Conservation (phyloP, 2,888 invertebrate genomes). For the Cartodere bifasciata region DNA sequence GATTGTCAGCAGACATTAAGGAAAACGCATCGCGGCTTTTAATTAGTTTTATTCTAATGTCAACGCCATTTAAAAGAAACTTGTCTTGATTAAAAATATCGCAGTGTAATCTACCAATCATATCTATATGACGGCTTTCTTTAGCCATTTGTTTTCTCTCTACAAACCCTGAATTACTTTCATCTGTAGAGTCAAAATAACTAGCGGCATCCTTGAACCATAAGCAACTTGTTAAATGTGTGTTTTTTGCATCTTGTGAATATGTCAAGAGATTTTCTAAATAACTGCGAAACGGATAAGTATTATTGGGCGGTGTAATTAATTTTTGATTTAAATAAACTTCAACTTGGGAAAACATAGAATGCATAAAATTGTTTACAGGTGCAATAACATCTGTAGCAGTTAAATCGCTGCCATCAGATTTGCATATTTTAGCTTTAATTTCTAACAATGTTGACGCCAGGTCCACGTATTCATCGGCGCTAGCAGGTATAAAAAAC, state of each 20-base stretch:
- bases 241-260: not conserved
- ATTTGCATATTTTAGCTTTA: conserved; percentile 12
- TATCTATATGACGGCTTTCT: not conserved
- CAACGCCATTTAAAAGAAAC: conserved; percentile 1
- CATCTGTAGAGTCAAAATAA: not conserved
- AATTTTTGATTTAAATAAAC: conserved; percentile 1
- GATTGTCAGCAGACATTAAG: not conserved
- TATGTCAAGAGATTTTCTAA: not conserved
- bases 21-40: not conserved
- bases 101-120: not conserved
- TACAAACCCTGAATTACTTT: not conserved
- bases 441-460: conserved; percentile 17
- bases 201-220: not conserved
- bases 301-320: not conserved
- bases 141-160: not conserved
- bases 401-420: conserved; percentile 4
- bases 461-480: conserved; percentile 19
- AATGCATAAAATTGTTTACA: not conserved
- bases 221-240: not conserved
- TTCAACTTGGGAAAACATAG: not conserved
- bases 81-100: conserved; percentile 1
- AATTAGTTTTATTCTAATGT: not conserved
- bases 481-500: conserved; percentile 17
- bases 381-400: not conserved
- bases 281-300: not conserved